Conservation (phyloP, 1,140 invertebrate genomes). For the Drosophila tani region DNA sequence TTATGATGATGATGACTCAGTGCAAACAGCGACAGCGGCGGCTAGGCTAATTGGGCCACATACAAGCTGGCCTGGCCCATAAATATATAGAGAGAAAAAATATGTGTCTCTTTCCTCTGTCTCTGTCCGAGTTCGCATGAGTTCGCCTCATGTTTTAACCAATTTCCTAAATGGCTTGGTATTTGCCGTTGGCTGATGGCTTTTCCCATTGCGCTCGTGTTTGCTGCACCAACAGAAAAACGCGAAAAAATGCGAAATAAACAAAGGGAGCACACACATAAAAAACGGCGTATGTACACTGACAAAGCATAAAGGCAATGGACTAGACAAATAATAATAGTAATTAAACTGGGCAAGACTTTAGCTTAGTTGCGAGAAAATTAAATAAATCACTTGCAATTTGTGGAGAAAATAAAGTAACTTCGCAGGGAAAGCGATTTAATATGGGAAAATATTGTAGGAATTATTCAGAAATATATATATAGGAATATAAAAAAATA, state of each 20-base stretch:
- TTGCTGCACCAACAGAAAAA: conserved; percentile 35
- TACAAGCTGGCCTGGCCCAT: conserved; percentile 12
- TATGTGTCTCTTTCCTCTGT: background rate
- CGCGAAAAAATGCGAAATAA: conserved; percentile 18
- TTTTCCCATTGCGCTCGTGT: conserved; percentile 36
- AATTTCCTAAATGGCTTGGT: conserved; percentile 69
- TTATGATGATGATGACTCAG: conserved; percentile 28
- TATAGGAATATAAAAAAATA: background rate
- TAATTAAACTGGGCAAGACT: background rate
- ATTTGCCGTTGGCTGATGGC: conserved; percentile 32
- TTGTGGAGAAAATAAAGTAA: background rate
- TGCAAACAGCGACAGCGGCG: conserved; percentile 25
- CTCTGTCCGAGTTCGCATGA: conserved; percentile 31
- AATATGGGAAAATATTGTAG: background rate
- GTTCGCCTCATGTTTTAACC: conserved; percentile 40
- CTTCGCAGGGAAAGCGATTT: background rate
- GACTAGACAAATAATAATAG: background rate
- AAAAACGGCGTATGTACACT: conserved; percentile 9
- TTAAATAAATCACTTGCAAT: background rate
- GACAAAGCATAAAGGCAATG: conserved; percentile 9
- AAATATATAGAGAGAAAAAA: conserved; percentile 12
- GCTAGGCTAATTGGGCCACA: conserved; percentile 33
- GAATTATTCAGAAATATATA: background rate
- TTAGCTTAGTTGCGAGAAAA: background rate
- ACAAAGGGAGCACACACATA: conserved; percentile 7